phyloP scores from a whole-genome alignment of 2,797 vertebrate species.

The Sebastes diaconus region DNA sequence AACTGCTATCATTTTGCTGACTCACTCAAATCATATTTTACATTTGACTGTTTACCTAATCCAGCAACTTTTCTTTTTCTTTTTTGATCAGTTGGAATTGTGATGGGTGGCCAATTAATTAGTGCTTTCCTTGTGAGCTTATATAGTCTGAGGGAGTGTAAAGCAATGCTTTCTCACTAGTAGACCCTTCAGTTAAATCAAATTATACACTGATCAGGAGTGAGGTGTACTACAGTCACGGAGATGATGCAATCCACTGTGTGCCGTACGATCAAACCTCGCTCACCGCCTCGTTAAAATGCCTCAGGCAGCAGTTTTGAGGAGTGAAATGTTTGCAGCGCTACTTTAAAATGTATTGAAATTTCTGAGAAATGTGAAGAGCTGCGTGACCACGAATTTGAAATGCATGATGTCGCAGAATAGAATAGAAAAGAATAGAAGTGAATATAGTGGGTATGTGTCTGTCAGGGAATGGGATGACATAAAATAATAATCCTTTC shows the following conservation, averaged over 20 bases:
- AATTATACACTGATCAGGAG: conserved; percentile 4
- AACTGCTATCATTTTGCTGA: neutral
- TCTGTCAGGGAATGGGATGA: neutral
- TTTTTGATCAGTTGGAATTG: neutral
- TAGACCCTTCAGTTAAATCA: neutral
- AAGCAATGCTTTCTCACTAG: neutral
- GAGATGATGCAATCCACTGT: conserved; percentile 30
- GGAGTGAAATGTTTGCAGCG: conserved; percentile 25
- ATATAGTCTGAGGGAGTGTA: neutral
- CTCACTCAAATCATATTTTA: neutral
- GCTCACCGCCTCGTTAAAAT: neutral
- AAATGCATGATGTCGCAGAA: conserved; percentile 10
- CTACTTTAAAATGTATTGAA: conserved; percentile 37
- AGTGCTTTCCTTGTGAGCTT: neutral
- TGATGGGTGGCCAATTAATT: neutral
- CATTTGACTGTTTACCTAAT: neutral
- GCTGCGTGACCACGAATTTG: neutral
- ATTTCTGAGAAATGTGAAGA: conserved; percentile 23
- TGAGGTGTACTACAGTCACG: conserved; percentile 1
- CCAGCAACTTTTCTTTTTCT: neutral
- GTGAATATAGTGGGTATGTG: too few species aligned
- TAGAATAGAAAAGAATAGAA: conserved; percentile 1
- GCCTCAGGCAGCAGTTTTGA: conserved; percentile 30
- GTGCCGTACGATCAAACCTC: conserved; percentile 9
- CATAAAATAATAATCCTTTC: neutral